phyloP scores from a whole-genome alignment of 2,797 vertebrate species.

The Coregonus suidteri region DNA sequence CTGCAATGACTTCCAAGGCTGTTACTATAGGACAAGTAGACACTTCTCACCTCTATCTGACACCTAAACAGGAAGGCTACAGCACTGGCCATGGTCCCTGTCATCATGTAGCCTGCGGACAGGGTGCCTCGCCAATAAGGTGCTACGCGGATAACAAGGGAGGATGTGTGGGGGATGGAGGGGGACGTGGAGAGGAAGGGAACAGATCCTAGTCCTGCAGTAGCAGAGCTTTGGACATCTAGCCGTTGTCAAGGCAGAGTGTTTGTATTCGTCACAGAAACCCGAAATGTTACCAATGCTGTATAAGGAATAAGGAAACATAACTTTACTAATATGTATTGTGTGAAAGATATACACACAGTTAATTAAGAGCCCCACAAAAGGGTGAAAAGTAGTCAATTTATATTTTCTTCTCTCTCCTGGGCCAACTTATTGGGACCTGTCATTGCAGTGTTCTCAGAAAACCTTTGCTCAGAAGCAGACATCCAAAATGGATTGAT shows the following conservation, averaged over 20 bases:
- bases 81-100: conserved; percentile 29
- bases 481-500: neutral
- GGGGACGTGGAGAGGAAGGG: neutral
- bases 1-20: neutral
- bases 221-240: neutral
- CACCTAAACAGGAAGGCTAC: conserved; percentile 17
- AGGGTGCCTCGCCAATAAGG: neutral
- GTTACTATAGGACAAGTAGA: conserved; percentile 15
- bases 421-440: too few relatives aligned
- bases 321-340: too few relatives aligned
- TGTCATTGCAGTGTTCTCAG: too few relatives aligned
- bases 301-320: too few relatives aligned
- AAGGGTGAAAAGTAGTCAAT: too few relatives aligned
- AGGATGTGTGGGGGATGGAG: neutral
- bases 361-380: too few relatives aligned
- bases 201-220: neutral
- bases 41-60: conserved; percentile 10
- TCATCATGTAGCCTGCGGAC: conserved; percentile 28
- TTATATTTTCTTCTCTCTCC: too few relatives aligned
- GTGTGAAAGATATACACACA: too few relatives aligned
- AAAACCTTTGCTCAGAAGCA: neutral
- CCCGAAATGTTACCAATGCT: too few relatives aligned
- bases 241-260: too few relatives aligned
- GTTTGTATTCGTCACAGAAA: too few relatives aligned
- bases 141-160: neutral